These are phyloP conservation scores for Antheraea mylitta DNA, from an alignment of 1,140 invertebrate genomes.

Conservation along the genomic window DNA sequence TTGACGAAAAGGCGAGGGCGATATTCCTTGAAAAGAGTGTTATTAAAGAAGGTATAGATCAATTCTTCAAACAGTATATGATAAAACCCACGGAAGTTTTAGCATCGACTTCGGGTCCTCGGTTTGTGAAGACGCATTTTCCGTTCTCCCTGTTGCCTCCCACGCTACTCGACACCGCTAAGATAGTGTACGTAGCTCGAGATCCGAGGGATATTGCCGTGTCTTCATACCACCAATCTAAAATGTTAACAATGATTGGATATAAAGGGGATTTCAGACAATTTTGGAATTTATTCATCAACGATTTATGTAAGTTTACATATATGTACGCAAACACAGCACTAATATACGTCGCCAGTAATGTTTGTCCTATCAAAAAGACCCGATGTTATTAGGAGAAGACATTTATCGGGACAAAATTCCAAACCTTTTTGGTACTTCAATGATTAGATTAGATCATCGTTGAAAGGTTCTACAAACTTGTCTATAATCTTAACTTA, in stretches of 20 bases:
- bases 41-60: constrained; percentile 9
- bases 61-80: background rate
- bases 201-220: constrained; percentile 79
- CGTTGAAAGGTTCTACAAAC: no score
- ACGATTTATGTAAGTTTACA: constrained; percentile 13
- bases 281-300: constrained; percentile 17
- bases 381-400: no score
- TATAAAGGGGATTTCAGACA: constrained; percentile 14
- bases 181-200: constrained; percentile 87
- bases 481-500: no score
- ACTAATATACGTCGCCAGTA: no score
- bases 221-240: constrained; percentile 12
- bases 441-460: no score
- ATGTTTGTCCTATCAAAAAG: no score
- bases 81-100: background rate
- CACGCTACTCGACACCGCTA: constrained; percentile 23
- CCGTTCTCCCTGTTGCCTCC: constrained; percentile 77
- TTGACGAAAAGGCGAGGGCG: background rate
- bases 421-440: no score
- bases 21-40: background rate
- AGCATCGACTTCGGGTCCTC: constrained; percentile 45
- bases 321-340: no score
- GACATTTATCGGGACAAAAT: no score
- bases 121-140: constrained; percentile 86
- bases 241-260: background rate